Conservation (phyloP, 1,140 invertebrate genomes). For the Chironomus tepperi region DNA sequence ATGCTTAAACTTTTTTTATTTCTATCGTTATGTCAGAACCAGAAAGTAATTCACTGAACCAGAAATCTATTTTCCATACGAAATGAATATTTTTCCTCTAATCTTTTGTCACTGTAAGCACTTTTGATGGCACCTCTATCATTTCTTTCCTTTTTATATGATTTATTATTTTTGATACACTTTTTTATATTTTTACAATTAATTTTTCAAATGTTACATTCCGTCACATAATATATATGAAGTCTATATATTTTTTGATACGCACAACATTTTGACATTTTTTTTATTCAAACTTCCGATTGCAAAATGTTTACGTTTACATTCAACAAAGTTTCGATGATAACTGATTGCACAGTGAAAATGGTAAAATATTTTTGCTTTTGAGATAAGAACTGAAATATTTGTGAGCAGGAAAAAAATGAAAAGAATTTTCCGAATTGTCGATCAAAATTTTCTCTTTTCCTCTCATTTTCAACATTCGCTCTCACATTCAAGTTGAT, state of each 20-base stretch:
- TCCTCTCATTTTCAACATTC: not conserved
- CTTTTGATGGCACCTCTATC: conserved; percentile 4
- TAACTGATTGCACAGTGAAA: conserved; percentile 14
- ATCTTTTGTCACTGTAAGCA: not conserved
- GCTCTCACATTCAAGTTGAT: not conserved
- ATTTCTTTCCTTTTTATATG: not conserved
- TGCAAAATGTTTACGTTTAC: not conserved
- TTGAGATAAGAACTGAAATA: not conserved
- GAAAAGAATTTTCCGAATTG: not conserved
- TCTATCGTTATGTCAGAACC: not conserved
- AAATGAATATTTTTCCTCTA: not conserved
- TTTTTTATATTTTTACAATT: not conserved
- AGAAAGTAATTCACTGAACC: conserved; percentile 3
- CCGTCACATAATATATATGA: too few relatives aligned
- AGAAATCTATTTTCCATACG: not conserved
- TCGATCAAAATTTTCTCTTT: not conserved
- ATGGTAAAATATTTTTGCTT: not conserved
- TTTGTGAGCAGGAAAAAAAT: not conserved
- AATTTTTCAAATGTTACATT: too few relatives aligned
- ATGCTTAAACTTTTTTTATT: not conserved
- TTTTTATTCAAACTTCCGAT: too few relatives aligned
- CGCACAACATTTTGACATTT: too few relatives aligned
- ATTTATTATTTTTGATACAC: not conserved
- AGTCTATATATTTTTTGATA: too few relatives aligned
- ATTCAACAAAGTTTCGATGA: conserved; percentile 7